A percentile compares a stretch with the other conserved stretches of the same genome.
Conservation (phyloP, 1,140 invertebrate genomes). For the Eriosoma lanigerum region DNA sequence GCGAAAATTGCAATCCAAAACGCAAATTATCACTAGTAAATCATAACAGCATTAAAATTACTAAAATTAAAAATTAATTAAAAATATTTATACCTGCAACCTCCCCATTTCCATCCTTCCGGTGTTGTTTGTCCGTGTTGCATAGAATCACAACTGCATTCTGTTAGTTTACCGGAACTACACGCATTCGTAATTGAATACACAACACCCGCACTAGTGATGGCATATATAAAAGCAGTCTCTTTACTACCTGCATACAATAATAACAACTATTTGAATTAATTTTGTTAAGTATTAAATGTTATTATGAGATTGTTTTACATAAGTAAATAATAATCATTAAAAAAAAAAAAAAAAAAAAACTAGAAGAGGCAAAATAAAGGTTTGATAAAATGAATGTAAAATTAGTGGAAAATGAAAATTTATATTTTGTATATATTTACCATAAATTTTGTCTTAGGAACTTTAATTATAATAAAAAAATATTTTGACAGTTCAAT, state of each 20-base stretch:
- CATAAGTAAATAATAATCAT: no score
- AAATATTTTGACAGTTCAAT: no score
- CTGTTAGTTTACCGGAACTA: slow-evolving; percentile 67
- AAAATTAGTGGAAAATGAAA: no score
- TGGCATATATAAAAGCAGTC: slow-evolving; percentile 70
- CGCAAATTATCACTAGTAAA: slow-evolving; percentile 72
- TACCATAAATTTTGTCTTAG: no score
- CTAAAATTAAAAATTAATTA: no score
- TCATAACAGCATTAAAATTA: no score
- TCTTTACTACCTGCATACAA: slow-evolving; percentile 65
- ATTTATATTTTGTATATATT: no score
- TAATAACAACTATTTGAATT: not conserved
- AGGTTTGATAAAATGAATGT: no score
- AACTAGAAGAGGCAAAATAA: no score
- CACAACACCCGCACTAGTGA: slow-evolving; percentile 69
- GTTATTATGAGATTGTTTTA: no score
- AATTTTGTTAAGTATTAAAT: not conserved
- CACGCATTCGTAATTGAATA: slow-evolving; percentile 69
- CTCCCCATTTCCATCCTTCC: slow-evolving; percentile 71
- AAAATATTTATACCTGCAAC: slow-evolving; percentile 61
- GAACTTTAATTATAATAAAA: no score
- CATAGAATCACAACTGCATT: slow-evolving; percentile 67
- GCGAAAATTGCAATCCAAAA: slow-evolving; percentile 74
- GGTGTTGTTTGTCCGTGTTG: slow-evolving; percentile 61
- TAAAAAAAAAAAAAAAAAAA: no score